Evolutionary conservation across 23 tunicate species (phyloP), one percentile per base, ranked within the genome.

Genomic region (Corella eumyota): DNA sequence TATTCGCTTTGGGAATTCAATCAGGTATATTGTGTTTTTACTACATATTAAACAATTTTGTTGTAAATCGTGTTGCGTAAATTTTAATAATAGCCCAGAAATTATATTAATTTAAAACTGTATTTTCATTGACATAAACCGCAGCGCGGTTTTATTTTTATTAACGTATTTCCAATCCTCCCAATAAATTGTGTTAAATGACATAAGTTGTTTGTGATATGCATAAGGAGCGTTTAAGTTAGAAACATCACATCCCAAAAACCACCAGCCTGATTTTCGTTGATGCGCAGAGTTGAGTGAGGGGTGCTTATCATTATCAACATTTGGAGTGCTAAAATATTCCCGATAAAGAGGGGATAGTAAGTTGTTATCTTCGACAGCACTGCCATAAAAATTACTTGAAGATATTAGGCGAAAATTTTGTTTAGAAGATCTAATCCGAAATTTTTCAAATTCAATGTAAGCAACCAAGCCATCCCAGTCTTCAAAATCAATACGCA

Each of bases 191-290:
- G 6, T 51, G 23, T 19, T 9, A 6, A 7, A 25, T 9, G 57
- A 51, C 57, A 51, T 51, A n/a, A n/a, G 20, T 11, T 51, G 27
- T 7, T 25, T 51, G 20, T 25, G 22, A 6, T 5, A 9, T 11
- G 6, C 21, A 19, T 51, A 51, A 11, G 22, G 21, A n/a, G 27
- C 57, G 57, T 51, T 51, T 25, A 51, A 27, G 23, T 51, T 51
- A 11, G 57, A 11, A 7, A 51, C 20, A 51, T 27, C 23, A 27
- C 57, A 51, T 7, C 15, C 15, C 5, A 19, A 51, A 19, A 51
- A 51, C 57, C 57, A 51, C 57, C 57, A 51, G 11, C 57, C 57
- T n/a, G 27, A 6, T 25, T 51, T 51, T 6, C 23, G 57, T 6
- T 25, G 57, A n/a, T 27, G 27, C 6, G 57, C 27, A 27, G 27